These are phyloP conservation scores for Epizoanthus illoricatus DNA, from an alignment of 92 coral and sea anemone genomes.

Conservation along the genomic window DNA sequence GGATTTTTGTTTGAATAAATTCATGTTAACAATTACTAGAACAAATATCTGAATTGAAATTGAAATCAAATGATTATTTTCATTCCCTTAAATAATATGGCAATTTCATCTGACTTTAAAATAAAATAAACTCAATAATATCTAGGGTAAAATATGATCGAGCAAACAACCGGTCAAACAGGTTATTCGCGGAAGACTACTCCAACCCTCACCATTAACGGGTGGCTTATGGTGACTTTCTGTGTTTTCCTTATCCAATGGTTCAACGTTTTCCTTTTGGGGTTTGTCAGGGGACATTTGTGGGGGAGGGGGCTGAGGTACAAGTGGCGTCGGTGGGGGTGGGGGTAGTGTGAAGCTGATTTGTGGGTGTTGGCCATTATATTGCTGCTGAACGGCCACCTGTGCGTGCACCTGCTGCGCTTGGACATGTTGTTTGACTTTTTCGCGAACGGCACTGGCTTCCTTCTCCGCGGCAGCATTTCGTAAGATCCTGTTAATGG, in stretches of 20 bases:
- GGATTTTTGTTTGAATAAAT: too few species aligned
- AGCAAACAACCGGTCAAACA: too few species aligned
- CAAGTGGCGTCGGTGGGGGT: conserved; percentile 63
- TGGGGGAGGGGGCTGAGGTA: conserved; percentile 55
- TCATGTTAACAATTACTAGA: too few species aligned
- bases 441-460: conserved; percentile 88
- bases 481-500: conserved; percentile 85
- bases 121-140: too few species aligned
- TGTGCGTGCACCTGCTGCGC: conserved; percentile 85
- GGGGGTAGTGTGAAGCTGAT: conserved; percentile 91
- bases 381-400: conserved; percentile 75
- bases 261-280: conserved; percentile 32
- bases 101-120: too few species aligned
- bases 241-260: conserved; percentile 23
- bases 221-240: conserved; percentile 26
- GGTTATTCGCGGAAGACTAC: too few species aligned
- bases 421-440: conserved; percentile 91
- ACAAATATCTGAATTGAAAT: too few species aligned
- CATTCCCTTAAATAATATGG: too few species aligned
- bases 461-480: conserved; percentile 96
- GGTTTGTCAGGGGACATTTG: conserved; percentile 32
- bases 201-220: conserved; percentile 33
- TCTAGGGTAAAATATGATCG: too few species aligned
- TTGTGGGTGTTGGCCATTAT: conserved; percentile 83
- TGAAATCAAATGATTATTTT: too few species aligned